Conservation (phyloP, 2,888 invertebrate species). For the Endotricha flammealis region DNA sequence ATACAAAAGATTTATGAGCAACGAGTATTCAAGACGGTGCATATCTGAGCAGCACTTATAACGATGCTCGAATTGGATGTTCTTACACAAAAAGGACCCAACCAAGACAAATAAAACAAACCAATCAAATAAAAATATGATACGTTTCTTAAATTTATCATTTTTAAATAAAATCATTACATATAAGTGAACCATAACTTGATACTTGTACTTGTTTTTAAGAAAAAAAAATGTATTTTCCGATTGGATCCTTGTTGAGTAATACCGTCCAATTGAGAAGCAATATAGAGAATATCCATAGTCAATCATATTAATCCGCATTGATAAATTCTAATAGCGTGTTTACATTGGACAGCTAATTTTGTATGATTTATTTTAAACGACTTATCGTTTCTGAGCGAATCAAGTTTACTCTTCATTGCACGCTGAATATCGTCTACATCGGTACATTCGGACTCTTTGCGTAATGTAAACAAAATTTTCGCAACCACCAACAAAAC, state of each 20-base stretch:
- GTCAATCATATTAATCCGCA: conserved; percentile 13
- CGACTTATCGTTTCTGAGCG: conserved; percentile 4
- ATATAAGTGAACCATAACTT: too few relatives aligned
- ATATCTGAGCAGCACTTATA: conserved; percentile 19
- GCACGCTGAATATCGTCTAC: not conserved
- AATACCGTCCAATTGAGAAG: too few relatives aligned
- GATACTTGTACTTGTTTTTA: too few relatives aligned
- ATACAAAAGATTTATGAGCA: conserved; percentile 31
- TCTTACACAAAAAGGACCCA: too few relatives aligned
- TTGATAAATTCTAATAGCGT: conserved; percentile 19
- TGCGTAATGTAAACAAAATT: conserved; percentile 15
- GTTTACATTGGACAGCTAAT: conserved; percentile 20
- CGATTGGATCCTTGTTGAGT: too few relatives aligned
- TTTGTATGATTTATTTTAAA: conserved; percentile 19
- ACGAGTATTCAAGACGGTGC: conserved; percentile 18
- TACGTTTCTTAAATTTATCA: too few relatives aligned
- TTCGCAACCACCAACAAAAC: conserved; percentile 5
- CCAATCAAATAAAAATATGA: too few relatives aligned
- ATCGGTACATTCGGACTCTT: conserved; percentile 2
- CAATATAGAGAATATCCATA: too few relatives aligned
- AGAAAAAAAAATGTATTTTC: too few relatives aligned
- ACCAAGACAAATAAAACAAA: too few relatives aligned
- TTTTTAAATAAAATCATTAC: too few relatives aligned
- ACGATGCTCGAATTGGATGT: too few relatives aligned
- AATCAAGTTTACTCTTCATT: conserved; percentile 2